phyloP scores from a whole-genome alignment of 2,888 invertebrate genomes.

The Spicauda simplicius region DNA sequence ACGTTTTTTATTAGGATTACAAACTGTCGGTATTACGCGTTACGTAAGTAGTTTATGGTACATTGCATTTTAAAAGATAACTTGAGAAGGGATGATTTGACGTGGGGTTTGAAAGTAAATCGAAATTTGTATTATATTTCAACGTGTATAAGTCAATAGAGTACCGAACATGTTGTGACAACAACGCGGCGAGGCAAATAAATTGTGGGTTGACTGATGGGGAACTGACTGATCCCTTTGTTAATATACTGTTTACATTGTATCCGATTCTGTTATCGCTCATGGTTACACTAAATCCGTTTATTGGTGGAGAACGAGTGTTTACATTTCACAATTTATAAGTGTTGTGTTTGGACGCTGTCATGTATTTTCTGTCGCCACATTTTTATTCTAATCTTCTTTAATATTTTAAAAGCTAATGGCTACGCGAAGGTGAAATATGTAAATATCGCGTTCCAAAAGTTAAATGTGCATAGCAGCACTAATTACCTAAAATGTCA shows the following conservation, averaged over 20 bases:
- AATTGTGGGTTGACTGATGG: conserved; percentile 28
- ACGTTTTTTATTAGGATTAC: neutral
- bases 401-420: neutral
- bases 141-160: conserved; percentile 21
- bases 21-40: neutral
- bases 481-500: too few relatives aligned
- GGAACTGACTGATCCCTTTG: conserved; percentile 37
- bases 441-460: too few relatives aligned
- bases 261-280: conserved; percentile 30
- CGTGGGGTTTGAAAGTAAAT: neutral
- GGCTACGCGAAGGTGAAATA: too few relatives aligned
- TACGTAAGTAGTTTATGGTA: neutral
- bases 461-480: too few relatives aligned
- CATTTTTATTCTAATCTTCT: neutral
- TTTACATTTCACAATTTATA: conserved; percentile 19
- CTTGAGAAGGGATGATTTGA: neutral
- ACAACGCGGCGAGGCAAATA: conserved; percentile 19
- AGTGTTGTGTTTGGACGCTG: neutral
- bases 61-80: neutral
- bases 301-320: conserved; percentile 21
- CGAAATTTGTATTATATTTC: conserved; percentile 3
- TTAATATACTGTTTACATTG: conserved; percentile 36
- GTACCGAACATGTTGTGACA: conserved; percentile 13
- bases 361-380: neutral
- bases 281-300: conserved; percentile 25